These are phyloP conservation scores for Microcaecilia unicolor DNA, from an alignment of 2,797 vertebrate species.

Conservation along the genomic window DNA sequence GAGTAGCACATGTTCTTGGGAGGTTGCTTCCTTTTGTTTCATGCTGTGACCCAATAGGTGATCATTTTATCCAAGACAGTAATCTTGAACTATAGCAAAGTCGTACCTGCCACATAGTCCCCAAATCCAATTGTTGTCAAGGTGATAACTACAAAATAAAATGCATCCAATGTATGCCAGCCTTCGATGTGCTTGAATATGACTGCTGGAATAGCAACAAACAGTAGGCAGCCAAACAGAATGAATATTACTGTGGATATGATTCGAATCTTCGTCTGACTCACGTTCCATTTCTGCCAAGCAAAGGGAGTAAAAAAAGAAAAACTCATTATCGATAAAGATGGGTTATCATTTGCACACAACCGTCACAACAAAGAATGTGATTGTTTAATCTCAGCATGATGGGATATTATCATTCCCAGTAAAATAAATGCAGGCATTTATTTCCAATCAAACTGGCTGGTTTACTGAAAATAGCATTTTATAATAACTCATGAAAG, in stretches of 20 bases:
- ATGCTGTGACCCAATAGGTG: too few relatives aligned
- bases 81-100: neutral
- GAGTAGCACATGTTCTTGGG: too few relatives aligned
- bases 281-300: constrained; percentile 89
- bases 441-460: neutral
- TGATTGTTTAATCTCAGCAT: neutral
- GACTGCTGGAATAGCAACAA: constrained; percentile 87
- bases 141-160: constrained; percentile 97
- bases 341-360: neutral
- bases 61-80: too few relatives aligned
- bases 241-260: constrained; percentile 95
- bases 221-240: constrained; percentile 90
- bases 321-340: constrained; percentile 3
- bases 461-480: neutral
- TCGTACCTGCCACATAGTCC: constrained; percentile 89
- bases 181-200: constrained; percentile 97
- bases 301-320: constrained; percentile 9
- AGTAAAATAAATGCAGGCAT: neutral
- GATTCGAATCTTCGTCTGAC: constrained; percentile 95
- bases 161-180: constrained; percentile 90
- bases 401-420: neutral
- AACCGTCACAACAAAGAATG: neutral
- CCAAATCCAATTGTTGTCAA: constrained; percentile 96
- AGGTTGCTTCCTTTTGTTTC: too few relatives aligned
- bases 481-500: neutral